Evolutionary conservation across 2,888 invertebrate species (phyloP), one percentile per base, ranked within the genome.

Genomic region (Thecocarcelia acutangulata): DNA sequence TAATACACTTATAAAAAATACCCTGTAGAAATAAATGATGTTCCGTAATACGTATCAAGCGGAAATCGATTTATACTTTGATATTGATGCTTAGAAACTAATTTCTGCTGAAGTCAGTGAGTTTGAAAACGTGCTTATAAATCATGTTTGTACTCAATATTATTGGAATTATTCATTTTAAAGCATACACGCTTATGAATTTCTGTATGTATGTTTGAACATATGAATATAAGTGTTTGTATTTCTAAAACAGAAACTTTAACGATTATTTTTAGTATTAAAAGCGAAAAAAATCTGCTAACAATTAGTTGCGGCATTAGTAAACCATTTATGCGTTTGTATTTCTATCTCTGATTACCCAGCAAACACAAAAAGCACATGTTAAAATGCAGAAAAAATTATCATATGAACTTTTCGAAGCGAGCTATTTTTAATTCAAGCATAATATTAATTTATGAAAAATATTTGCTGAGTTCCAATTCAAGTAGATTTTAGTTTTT

Each of bases 261-360:
- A 66, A 66, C 40, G 50, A 74, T 48, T 58, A 48, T 66, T 52
- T 42, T 12, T 66, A 66, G 15, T 50, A 40, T 24, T 42, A 0
- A 42, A 37, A 19, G n/a, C n/a, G n/a, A 6, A 21, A 42, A 52
- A 58, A 33, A 61, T 40, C 40, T 54, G 68, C 50, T 61, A 50
- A 33, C 74, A 66, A 68, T 68, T 59, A 59, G 52, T 21, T 74
- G 58, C 48, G 48, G 56, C 33, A 50, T 74, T 66, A 56, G 74
- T 64, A 66, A 50, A 19, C 66, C 42, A 58, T 66, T 66, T 44
- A 44, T 11, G 24, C 1, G 15, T 40, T 28, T 63, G 1, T 46
- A 54, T 19, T 21, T 37, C n/a, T 63, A 33, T 19, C 8, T 8
- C 50, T 50, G n/a, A 37, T 73, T 54, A 8, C 33, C 33, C 33